Evolutionary conservation across 2,888 invertebrate genomes (phyloP).

Genomic region (Drosophila pseudotalamancana): DNA sequence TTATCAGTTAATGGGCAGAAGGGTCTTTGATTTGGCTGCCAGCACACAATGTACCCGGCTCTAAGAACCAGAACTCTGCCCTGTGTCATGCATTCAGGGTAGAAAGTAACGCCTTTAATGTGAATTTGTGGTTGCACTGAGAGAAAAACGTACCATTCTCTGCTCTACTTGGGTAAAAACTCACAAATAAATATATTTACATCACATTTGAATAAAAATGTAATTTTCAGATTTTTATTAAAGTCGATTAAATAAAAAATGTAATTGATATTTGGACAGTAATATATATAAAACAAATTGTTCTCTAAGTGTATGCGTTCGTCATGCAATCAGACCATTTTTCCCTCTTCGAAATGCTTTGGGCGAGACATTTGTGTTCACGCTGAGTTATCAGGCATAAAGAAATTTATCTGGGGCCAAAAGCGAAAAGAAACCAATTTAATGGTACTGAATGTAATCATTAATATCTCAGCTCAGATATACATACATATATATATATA

Average conservation of each 20-base stretch:
- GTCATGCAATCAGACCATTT: conserved; percentile 52
- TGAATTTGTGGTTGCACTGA: conserved; percentile 4
- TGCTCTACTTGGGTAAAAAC: no score
- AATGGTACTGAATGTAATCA: conserved; percentile 77
- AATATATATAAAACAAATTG: background rate
- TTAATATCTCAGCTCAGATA: conserved; percentile 70
- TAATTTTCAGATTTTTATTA: no score
- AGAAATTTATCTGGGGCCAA: conserved; percentile 52
- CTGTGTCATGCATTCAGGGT: conserved; percentile 21
- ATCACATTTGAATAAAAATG: no score
- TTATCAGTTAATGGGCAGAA: conserved; percentile 72
- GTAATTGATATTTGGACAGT: no score
- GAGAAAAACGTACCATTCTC: background rate
- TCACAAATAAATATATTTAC: no score
- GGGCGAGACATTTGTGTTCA: conserved; percentile 48
- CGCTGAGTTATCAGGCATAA: conserved; percentile 71
- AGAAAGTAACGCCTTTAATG: conserved; percentile 64
- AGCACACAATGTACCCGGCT: conserved; percentile 46
- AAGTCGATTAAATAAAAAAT: no score
- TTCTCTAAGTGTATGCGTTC: background rate
- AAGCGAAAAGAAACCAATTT: conserved; percentile 61
- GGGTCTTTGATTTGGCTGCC: conserved; percentile 67
- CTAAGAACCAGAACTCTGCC: conserved; percentile 3
- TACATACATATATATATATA: conserved; percentile 21
- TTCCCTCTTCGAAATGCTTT: conserved; percentile 7